These are phyloP conservation scores for Myopa testacea DNA, from an alignment of 2,888 invertebrate species.

Conservation along the genomic window DNA sequence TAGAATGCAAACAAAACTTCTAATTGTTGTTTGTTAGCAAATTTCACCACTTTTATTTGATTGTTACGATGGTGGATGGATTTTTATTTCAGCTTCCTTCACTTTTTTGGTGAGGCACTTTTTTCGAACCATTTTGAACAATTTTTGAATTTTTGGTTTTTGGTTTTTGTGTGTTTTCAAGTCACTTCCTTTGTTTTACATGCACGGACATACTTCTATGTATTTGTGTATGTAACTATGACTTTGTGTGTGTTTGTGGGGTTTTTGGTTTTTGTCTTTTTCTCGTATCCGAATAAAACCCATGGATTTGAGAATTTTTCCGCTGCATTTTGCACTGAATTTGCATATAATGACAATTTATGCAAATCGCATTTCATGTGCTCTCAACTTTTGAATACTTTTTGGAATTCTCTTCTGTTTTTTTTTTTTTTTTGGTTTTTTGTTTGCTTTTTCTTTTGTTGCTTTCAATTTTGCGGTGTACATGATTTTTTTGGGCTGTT, in stretches of 20 bases:
- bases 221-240: background rate
- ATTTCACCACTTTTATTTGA: background rate
- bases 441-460: conserved; percentile 43
- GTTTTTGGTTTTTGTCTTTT: background rate
- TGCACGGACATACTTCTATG: background rate
- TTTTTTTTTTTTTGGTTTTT: conserved; percentile 29
- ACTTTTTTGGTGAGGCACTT: no score
- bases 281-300: background rate
- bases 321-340: conserved; percentile 51
- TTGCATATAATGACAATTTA: conserved; percentile 65
- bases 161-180: no score
- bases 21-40: no score
- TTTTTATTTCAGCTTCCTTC: background rate
- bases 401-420: conserved; percentile 18
- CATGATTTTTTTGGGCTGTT: conserved; percentile 6
- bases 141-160: no score
- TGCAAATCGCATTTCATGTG: conserved; percentile 58
- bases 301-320: conserved; percentile 25
- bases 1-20: no score
- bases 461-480: conserved; percentile 41
- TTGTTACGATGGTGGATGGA: background rate
- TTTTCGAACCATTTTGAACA: no score
- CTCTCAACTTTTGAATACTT: conserved; percentile 38
- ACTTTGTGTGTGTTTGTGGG: background rate
- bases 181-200: background rate